phyloP scores from a whole-genome alignment of 2,888 invertebrate genomes.

The Papilio protenor region DNA sequence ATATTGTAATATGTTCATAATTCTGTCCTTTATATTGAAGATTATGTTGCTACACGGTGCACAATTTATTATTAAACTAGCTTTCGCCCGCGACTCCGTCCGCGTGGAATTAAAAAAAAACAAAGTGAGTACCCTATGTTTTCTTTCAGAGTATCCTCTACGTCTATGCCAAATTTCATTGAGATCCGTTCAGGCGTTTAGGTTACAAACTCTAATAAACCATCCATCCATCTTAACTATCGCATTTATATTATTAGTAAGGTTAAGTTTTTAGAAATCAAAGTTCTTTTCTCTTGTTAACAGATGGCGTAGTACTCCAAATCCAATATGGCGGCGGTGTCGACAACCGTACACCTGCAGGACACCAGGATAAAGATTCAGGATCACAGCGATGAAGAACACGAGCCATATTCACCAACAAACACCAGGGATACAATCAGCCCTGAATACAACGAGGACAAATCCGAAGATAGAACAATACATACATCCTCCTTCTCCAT shows the following conservation, averaged over 20 bases:
- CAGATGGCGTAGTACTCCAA: conserved; percentile 74
- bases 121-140: too few species aligned
- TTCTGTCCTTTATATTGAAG: background rate
- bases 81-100: too few species aligned
- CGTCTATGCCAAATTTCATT: too few species aligned
- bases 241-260: too few species aligned
- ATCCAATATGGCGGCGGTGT: conserved; percentile 78
- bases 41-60: background rate
- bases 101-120: too few species aligned
- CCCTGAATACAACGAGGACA: conserved; percentile 75
- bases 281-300: conserved; percentile 46
- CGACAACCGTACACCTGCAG: conserved; percentile 71
- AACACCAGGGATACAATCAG: conserved; percentile 73
- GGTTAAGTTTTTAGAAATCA: background rate
- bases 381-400: conserved; percentile 75
- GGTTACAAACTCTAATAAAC: too few species aligned
- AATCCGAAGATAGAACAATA: conserved; percentile 65
- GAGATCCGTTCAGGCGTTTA: too few species aligned
- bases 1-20: conserved; percentile 1
- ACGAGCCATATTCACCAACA: conserved; percentile 75
- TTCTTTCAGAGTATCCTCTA: too few species aligned
- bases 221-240: too few species aligned
- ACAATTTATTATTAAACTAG: too few species aligned
- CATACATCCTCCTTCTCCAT: conserved; percentile 78
- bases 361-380: conserved; percentile 75